Conservation (phyloP, 2,113 vertebrate genomes). For the Ellobius talpinus region DNA sequence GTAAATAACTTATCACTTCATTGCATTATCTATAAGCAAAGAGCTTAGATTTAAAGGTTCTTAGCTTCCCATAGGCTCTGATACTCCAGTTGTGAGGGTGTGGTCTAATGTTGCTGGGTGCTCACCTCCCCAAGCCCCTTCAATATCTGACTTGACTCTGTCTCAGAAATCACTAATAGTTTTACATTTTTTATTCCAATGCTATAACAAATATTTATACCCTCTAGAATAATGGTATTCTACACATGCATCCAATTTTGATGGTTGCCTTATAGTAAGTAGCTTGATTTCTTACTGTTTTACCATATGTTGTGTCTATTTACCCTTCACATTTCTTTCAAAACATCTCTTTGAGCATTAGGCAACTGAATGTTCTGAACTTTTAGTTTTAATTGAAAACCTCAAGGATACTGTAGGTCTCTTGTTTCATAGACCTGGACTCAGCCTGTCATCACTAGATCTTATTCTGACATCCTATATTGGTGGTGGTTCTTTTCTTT, state of each 20-base stretch:
- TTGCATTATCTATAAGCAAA: neutral
- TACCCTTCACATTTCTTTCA: neutral
- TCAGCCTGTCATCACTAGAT: neutral
- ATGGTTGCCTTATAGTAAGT: conserved; percentile 25
- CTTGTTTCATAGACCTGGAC: neutral
- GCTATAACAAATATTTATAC: neutral
- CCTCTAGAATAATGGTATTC: neutral
- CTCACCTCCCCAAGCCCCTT: neutral
- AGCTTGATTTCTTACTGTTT: conserved; percentile 51
- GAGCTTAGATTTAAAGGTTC: neutral
- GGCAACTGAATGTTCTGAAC: neutral
- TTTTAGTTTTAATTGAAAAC: conserved; percentile 55
- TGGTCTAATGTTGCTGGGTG: neutral
- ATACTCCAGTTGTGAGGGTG: neutral
- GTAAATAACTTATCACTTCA: neutral
- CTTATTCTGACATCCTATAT: neutral
- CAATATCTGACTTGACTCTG: conserved; percentile 21
- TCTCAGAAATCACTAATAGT: conserved; percentile 28
- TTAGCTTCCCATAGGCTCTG: neutral
- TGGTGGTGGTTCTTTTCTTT: neutral
- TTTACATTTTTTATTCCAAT: conserved; percentile 8
- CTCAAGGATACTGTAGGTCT: neutral
- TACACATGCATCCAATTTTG: neutral
- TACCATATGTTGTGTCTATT: conserved; percentile 13
- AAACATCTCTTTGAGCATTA: neutral